Base-by-base conservation (phyloP, 2,888 invertebrate species). In the Mythimna pallens region DNA sequence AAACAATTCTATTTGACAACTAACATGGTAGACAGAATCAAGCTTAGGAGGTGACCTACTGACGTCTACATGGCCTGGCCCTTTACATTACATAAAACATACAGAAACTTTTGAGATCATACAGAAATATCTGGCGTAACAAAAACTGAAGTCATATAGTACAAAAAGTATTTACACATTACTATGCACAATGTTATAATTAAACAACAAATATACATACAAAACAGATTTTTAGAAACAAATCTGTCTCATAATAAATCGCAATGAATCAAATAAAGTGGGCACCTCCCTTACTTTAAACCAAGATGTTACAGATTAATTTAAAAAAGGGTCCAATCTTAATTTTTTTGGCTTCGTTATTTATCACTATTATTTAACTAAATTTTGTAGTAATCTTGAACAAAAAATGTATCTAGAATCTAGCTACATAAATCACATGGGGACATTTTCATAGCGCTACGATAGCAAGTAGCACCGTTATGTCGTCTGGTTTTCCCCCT, bases 401-500 rank as follows among this genome's bases (percentile, higher is more conserved):
- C 88, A 91, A 89, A 90, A 65, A 91, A 91, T 84, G 87, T 90
- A 89, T 86, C 90, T 93, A 92, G 89, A 89, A 89, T 88, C 87
- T 90, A 91, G 82, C 89, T 92, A 90, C 77, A 79, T 85, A 93
- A 90, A 93, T 94, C 93, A 93, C 93, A 91, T 89, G 86, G 80
- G 76, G 92, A 94, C 93, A 94, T 92, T 90, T 93, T 97, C 96
- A 97, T 97, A 98, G 97, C 92, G 98, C 98, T 96, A 99, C 99
- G 87, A 99, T 98, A 88, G 99, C 99, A 88, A 99, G 97, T 91
- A 99, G 97, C 93, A 99, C 99, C 91, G 99, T 99, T 95, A 99
- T 99, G 97, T 99, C 99, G 94, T 99, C 99, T 79, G 99, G 99
- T 96, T 99, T 99, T 74, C 99, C 99, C 93, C 99, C 99, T 98